Percentiles rank a stretch among this genome's conserved stretches.
Conservation (phyloP, 2,888 invertebrate species). For the Cremastobaeus sp. region DNA sequence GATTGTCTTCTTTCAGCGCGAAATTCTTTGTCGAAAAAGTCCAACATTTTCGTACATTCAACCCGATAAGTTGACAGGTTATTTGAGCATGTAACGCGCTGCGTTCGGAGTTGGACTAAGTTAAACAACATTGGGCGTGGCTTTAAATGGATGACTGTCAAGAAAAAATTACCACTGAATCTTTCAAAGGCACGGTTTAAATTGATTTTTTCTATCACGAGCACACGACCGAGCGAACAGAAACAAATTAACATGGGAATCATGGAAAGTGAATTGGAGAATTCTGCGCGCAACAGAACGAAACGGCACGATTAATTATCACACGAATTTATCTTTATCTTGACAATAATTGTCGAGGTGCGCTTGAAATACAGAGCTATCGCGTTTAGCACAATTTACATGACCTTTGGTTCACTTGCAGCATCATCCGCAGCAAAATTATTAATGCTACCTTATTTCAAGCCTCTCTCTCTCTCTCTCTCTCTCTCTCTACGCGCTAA, state of each 20-base stretch:
- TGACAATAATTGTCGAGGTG: neutral
- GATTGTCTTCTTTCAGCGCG: neutral
- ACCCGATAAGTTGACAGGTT: slow-evolving; percentile 38
- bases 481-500: slow-evolving; percentile 12
- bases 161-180: slow-evolving; percentile 34
- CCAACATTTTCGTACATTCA: slow-evolving; percentile 1
- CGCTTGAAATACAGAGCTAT: slow-evolving; percentile 7
- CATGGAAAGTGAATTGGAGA: no score
- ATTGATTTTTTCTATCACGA: slow-evolving; percentile 31
- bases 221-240: neutral
- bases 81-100: slow-evolving; percentile 32
- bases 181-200: slow-evolving; percentile 33
- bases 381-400: slow-evolving; percentile 29
- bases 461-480: slow-evolving; percentile 10
- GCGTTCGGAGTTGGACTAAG: slow-evolving; percentile 30
- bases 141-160: slow-evolving; percentile 29
- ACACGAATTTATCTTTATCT: slow-evolving; percentile 4
- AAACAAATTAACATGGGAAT: slow-evolving; percentile 34
- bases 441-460: slow-evolving; percentile 36
- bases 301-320: slow-evolving; percentile 19
- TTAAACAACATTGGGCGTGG: slow-evolving; percentile 43
- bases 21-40: neutral
- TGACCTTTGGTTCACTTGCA: slow-evolving; percentile 32
- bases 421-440: slow-evolving; percentile 34
- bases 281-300: slow-evolving; percentile 6